Percentiles rank a stretch among this genome's conserved stretches.
phyloP scores from a whole-genome alignment of 2,113 vertebrate species.

The Seriola quinqueradiata region DNA sequence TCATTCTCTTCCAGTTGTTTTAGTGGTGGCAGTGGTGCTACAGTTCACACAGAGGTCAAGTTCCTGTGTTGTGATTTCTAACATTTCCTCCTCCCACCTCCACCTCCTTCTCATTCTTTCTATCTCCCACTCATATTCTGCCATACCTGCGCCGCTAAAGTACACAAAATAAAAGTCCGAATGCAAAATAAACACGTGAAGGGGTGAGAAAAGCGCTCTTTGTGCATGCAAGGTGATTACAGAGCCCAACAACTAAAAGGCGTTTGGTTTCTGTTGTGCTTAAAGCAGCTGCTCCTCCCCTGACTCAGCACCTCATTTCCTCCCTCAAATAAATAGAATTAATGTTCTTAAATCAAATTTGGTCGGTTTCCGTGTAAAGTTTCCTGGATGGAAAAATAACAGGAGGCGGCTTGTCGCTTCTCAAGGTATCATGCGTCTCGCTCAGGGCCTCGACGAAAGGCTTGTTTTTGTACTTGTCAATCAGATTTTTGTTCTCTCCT shows the following conservation, averaged over 20 bases:
- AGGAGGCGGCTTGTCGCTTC: slow-evolving; percentile 54
- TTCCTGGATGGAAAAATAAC: slow-evolving; percentile 72
- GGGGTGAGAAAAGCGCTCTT: slow-evolving; percentile 61
- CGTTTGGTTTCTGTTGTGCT: slow-evolving; percentile 74
- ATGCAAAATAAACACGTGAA: slow-evolving; percentile 64
- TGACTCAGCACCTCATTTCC: slow-evolving; percentile 79
- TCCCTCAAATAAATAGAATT: slow-evolving; percentile 74
- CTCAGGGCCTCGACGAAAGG: slow-evolving; percentile 20
- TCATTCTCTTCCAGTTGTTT: slow-evolving; percentile 6
- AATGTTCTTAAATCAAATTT: slow-evolving; percentile 76
- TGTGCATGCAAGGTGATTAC: slow-evolving; percentile 68
- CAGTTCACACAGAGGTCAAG: slow-evolving; percentile 78
- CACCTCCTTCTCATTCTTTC: slow-evolving; percentile 38
- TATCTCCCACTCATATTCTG: slow-evolving; percentile 41
- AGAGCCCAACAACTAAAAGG: slow-evolving; percentile 60
- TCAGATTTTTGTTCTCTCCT: slow-evolving; percentile 56
- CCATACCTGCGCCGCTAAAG: slow-evolving; percentile 57
- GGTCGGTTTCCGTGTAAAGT: slow-evolving; percentile 56
- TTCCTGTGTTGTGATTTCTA: slow-evolving; percentile 63
- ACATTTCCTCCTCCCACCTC: slow-evolving; percentile 52
- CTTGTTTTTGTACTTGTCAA: slow-evolving; percentile 49
- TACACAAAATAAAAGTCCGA: slow-evolving; percentile 72
- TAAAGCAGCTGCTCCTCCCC: slow-evolving; percentile 60
- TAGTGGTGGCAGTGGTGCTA: slow-evolving; percentile 13
- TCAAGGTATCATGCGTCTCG: slow-evolving; percentile 52